Evolutionary conservation across 1,140 invertebrate species (phyloP).

Genomic region (Chlorops oryzae): DNA sequence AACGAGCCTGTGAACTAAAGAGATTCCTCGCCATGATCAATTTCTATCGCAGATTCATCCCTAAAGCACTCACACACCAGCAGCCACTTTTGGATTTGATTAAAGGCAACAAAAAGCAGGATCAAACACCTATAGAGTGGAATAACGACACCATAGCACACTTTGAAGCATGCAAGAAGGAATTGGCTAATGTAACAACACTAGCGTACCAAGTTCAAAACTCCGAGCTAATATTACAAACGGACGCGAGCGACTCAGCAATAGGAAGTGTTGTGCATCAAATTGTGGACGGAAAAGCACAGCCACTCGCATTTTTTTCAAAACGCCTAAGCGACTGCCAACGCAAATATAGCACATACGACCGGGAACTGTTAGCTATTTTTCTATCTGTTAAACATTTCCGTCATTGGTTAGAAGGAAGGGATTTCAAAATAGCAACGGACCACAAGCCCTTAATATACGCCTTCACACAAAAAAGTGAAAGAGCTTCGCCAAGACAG

Average conservation of each 20-base stretch:
- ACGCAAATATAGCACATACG: constrained; percentile 26
- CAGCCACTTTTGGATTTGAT: constrained; percentile 20
- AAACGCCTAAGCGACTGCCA: background rate
- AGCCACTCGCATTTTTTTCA: background rate
- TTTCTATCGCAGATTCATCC: constrained; percentile 39
- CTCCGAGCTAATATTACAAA: constrained; percentile 11
- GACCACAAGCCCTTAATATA: constrained; percentile 47
- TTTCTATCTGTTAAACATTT: constrained; percentile 24
- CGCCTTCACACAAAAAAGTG: constrained; percentile 29
- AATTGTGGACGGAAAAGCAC: background rate
- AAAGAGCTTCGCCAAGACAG: constrained; percentile 29
- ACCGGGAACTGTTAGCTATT: constrained; percentile 36
- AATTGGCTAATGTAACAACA: constrained; percentile 17
- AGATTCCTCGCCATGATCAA: constrained; percentile 48
- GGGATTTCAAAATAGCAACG: constrained; percentile 36
- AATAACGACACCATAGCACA: constrained; percentile 28
- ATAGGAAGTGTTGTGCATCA: constrained; percentile 30
- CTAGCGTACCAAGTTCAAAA: constrained; percentile 19
- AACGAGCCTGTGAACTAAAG: constrained; percentile 28
- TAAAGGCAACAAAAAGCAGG: constrained; percentile 22
- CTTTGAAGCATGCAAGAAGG: constrained; percentile 31
- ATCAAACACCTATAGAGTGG: constrained; percentile 24
- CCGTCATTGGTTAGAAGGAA: constrained; percentile 37
- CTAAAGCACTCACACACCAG: constrained; percentile 23
- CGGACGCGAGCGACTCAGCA: constrained; percentile 26